Conservation (phyloP, 2,888 invertebrate species). For the Encarsia formosa region DNA sequence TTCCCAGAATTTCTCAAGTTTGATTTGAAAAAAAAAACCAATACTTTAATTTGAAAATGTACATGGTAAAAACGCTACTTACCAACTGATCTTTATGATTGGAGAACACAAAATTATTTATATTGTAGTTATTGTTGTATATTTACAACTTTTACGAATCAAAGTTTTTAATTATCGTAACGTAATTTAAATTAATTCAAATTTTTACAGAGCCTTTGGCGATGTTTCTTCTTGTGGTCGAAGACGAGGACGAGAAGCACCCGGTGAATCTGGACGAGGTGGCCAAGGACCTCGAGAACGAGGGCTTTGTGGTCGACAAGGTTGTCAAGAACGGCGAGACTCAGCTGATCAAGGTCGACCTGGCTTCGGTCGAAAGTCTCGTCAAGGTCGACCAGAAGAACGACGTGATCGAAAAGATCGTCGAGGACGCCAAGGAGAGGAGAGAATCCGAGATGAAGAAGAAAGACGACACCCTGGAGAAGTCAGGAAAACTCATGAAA, state of each 20-base stretch:
- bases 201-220: conserved; percentile 39
- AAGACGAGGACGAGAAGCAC: conserved; percentile 37
- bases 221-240: conserved; percentile 40
- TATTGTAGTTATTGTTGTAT: too few relatives aligned
- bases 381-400: not conserved
- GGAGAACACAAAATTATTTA: too few relatives aligned
- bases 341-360: conserved; percentile 37
- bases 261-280: conserved; percentile 43
- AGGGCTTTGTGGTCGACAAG: conserved; percentile 41
- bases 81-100: too few relatives aligned
- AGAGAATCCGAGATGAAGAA: conserved; percentile 5
- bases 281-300: conserved; percentile 39
- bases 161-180: too few relatives aligned
- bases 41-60: too few relatives aligned
- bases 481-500: conserved; percentile 29
- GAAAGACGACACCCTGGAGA: conserved; percentile 9
- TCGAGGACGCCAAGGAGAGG: conserved; percentile 21
- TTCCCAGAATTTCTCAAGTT: too few relatives aligned
- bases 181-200: too few relatives aligned
- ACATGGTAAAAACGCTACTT: too few relatives aligned
- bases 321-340: conserved; percentile 36
- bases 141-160: too few relatives aligned
- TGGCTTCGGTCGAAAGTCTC: conserved; percentile 25
- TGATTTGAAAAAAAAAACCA: too few relatives aligned
- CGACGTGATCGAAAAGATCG: not conserved